Percentiles rank a stretch among this genome's conserved stretches.
These are phyloP conservation scores for Chrysodeixis includens DNA, from an alignment of 2,888 invertebrate genomes.

Conservation along the genomic window DNA sequence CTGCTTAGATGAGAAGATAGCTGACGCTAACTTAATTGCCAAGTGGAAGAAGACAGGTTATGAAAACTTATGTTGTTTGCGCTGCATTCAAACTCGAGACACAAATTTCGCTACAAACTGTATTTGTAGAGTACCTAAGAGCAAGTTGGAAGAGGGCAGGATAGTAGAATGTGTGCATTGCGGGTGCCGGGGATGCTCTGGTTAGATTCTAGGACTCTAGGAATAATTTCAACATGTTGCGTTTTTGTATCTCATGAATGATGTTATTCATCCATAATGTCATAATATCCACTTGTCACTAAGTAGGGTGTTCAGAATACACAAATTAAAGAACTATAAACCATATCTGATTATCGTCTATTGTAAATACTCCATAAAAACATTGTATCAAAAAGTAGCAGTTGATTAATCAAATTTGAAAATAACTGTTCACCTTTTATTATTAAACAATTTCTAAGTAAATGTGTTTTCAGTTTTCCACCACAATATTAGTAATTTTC, in stretches of 20 bases:
- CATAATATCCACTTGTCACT: not conserved
- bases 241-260: not conserved
- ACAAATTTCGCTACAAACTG: constrained; percentile 99
- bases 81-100: constrained; percentile 99
- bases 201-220: constrained; percentile 82
- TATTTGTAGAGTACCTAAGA: constrained; percentile 99
- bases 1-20: constrained; percentile 98
- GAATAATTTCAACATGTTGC: constrained; percentile 10
- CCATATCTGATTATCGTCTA: not conserved
- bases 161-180: constrained; percentile 99
- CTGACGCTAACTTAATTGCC: constrained; percentile 98
- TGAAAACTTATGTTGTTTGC: constrained; percentile 98
- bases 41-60: constrained; percentile 99
- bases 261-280: not conserved
- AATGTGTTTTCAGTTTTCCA: not conserved
- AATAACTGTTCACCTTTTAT: not conserved
- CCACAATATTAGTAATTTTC: too few relatives aligned
- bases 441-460: not conserved
- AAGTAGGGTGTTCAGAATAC: not conserved
- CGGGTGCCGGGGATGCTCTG: constrained; percentile 99
- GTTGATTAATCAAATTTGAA: not conserved
- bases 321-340: not conserved
- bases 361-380: not conserved
- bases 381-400: not conserved
- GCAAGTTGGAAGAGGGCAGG: constrained; percentile 98